These are phyloP conservation scores for Pseudochirops corinnae DNA, from an alignment of 2,797 vertebrate genomes.

Conservation along the genomic window DNA sequence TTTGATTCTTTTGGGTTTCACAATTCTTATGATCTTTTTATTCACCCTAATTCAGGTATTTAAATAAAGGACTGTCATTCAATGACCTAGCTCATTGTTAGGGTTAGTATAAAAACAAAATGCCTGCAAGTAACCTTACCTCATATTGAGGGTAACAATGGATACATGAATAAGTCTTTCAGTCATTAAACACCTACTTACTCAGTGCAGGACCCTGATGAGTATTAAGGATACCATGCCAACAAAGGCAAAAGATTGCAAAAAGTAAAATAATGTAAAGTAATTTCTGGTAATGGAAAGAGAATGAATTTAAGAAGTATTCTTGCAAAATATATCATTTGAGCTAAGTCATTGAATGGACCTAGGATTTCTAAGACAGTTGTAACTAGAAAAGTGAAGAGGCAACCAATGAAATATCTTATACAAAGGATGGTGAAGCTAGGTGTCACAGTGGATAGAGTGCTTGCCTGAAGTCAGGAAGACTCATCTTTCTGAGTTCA, in stretches of 20 bases:
- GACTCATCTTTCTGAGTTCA: no score
- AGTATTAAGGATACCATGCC: not conserved
- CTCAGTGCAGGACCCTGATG: accelerated
- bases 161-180: no score
- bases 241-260: not conserved
- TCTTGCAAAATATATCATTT: not conserved
- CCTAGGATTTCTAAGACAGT: no score
- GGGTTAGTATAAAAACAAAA: no score
- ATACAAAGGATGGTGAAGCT: not conserved
- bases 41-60: not conserved
- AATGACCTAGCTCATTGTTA: no score
- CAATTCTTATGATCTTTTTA: not conserved
- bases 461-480: not conserved
- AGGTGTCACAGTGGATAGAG: not conserved
- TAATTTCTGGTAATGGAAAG: not conserved
- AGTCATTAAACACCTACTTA: not conserved
- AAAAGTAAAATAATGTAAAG: not conserved
- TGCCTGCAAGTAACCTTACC: no score
- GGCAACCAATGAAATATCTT: not conserved
- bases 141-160: no score
- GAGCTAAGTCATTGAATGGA: not conserved
- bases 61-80: conserved; percentile 16
- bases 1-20: not conserved
- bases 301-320: not conserved
- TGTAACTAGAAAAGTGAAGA: not conserved